Evolutionary conservation across 2,113 vertebrate genomes (phyloP), one percentile per base, ranked within the genome.

Genomic region (Plestiodon gilberti): DNA sequence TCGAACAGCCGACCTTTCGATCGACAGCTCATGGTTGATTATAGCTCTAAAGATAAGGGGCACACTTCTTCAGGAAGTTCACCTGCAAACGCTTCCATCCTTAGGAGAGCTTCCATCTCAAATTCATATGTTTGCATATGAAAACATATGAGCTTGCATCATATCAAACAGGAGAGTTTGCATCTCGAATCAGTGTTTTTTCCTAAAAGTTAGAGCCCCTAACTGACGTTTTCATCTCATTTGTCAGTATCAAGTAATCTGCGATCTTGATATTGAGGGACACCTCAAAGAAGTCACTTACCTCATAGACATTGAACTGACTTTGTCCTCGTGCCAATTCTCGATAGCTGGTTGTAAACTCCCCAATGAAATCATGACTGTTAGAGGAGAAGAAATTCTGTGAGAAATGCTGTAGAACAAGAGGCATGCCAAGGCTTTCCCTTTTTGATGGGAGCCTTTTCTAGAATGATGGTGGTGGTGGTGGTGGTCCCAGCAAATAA

Each of bases 341-440:
- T 85, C 98, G 94, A 95, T 99, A 99, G 96, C 98, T 99, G 92
- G 98, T 99, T 75, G 98, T 99, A 92, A 98, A 99, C 91, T 99
- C 98, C n/a, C 98, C 98, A 1, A 99, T 99, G 96, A 99, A 99
- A 95, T 99, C 98, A 0, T 99, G 98, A 94, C 98, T 99, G 94
- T 2, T 93, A 90, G 65, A 10, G 1, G 30, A 0, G 64, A 76
- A 77, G 62, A 78, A 69, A 77, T 3, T 57, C 25, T 74, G 20
- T 88, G 40, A 88, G 57, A 67, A 75, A 33, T 33, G 11, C 22
- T 40, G 17, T 14, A 81, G n/a, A 81, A n/a, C 17, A 75, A 48
- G 11, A 59, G 30, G 11, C 11, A 6, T 40, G 23, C 25, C 25
- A 11, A 62, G 62, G 20, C 25, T 14, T 35, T 8, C 6, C 28